Percentiles rank a stretch among this genome's conserved stretches.
Evolutionary conservation across 53 echinoderm and acorn worm species (phyloP).

Genomic region (Paracentrotus lividus): DNA sequence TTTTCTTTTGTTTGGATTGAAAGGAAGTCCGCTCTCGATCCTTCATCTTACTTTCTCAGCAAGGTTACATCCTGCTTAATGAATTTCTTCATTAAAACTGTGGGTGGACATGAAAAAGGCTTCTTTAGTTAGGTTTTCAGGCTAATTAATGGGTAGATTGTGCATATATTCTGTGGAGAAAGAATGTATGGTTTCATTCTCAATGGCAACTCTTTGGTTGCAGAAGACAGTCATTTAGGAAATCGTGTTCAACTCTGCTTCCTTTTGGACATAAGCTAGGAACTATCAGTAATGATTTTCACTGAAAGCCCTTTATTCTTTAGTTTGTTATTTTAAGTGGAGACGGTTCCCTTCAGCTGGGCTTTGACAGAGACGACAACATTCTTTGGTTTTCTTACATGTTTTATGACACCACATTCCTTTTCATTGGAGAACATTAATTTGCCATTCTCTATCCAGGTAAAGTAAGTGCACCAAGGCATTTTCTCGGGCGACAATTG

Average conservation of each 20-base stretch:
- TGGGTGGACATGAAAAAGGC: background rate
- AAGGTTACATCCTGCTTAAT: background rate
- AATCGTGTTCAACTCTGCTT: background rate
- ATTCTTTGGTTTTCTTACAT: too few relatives aligned
- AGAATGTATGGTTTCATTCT: background rate
- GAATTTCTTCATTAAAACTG: background rate
- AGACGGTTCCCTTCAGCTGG: too few relatives aligned
- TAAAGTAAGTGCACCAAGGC: too few relatives aligned
- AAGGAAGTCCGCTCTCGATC: conserved; percentile 23
- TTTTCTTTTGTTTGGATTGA: background rate
- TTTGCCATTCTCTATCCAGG: too few relatives aligned
- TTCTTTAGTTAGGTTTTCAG: background rate
- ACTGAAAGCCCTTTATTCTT: too few relatives aligned
- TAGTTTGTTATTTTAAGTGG: too few relatives aligned
- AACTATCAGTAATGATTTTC: too few relatives aligned
- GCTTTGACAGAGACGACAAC: too few relatives aligned
- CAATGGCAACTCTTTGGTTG: background rate
- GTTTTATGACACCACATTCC: too few relatives aligned
- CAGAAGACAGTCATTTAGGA: background rate
- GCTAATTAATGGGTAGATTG: background rate
- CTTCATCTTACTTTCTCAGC: conserved; percentile 6
- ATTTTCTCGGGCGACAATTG: too few relatives aligned
- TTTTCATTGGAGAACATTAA: too few relatives aligned
- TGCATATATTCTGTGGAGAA: background rate
- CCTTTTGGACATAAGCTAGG: too few relatives aligned